A percentile compares a stretch with the other conserved stretches of the same genome.
Conservation (phyloP, 2,888 invertebrate genomes). For the Eupithecia insigniata region DNA sequence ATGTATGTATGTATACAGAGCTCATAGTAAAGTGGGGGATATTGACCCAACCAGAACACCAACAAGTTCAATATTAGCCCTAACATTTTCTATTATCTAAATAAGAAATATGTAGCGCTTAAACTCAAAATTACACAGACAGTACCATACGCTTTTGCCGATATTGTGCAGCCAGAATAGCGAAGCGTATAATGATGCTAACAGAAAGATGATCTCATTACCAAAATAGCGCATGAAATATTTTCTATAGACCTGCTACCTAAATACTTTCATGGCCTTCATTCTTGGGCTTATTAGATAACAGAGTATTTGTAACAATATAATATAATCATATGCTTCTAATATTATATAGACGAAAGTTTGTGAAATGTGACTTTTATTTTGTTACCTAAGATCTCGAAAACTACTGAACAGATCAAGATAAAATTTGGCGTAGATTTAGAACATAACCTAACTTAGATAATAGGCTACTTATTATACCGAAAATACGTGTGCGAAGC, state of each 20-base stretch:
- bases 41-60: not conserved
- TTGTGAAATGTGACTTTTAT: too few relatives aligned
- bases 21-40: not conserved
- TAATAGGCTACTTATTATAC: too few relatives aligned
- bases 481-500: too few relatives aligned
- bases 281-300: slow-evolving; percentile 13
- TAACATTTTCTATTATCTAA: not conserved
- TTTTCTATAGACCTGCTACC: slow-evolving; percentile 21
- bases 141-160: not conserved
- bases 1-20: too few relatives aligned
- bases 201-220: slow-evolving; percentile 21
- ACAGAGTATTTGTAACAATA: slow-evolving; percentile 5
- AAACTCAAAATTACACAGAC: not conserved
- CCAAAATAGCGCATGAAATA: slow-evolving; percentile 24
- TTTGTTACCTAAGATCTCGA: too few relatives aligned
- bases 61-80: not conserved
- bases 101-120: not conserved
- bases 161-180: not conserved
- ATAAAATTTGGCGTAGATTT: too few relatives aligned
- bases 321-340: not conserved
- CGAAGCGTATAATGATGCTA: not conserved
- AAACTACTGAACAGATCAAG: too few relatives aligned
- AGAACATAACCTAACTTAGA: too few relatives aligned
- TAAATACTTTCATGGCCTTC: slow-evolving; percentile 30
- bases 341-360: too few relatives aligned